Conservation (phyloP, 2,113 vertebrate species). For the Bos taurus region DNA sequence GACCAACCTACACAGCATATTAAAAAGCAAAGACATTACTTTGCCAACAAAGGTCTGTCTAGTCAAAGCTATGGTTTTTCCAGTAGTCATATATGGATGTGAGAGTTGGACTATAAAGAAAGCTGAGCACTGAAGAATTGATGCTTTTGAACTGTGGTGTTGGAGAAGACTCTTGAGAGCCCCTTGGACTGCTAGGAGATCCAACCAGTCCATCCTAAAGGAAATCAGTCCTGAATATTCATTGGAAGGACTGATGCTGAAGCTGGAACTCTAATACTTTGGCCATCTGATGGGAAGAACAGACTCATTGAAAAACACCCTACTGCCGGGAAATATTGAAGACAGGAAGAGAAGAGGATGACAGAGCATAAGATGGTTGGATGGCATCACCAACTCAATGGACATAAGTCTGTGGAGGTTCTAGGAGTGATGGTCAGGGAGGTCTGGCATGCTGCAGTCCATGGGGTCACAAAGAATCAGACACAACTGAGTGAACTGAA, state of each 20-base stretch:
- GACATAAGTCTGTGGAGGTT: not conserved
- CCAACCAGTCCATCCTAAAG: not conserved
- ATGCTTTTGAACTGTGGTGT: not conserved
- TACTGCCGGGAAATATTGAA: not conserved
- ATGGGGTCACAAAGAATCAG: not conserved
- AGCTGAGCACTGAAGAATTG: fast-evolving
- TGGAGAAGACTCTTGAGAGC: not conserved
- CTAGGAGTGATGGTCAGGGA: not conserved
- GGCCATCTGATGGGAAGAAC: not conserved
- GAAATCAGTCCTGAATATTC: not conserved
- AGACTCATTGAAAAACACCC: not conserved
- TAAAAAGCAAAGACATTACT: not conserved
- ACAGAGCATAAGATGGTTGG: not conserved
- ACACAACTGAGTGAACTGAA: not conserved
- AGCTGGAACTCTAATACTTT: not conserved
- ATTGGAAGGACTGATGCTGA: not conserved
- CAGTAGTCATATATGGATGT: not conserved
- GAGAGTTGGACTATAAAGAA: not conserved
- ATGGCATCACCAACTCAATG: not conserved
- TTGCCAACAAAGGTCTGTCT: not conserved
- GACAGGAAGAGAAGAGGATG: not conserved
- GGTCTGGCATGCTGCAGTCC: not conserved
- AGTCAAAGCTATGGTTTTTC: not conserved
- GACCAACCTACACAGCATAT: not conserved
- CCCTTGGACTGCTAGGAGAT: not conserved